A percentile compares a stretch with the other conserved stretches of the same genome.
These are phyloP conservation scores for Lagopus leucura DNA, from an alignment of 2,113 vertebrate genomes.

Conservation along the genomic window DNA sequence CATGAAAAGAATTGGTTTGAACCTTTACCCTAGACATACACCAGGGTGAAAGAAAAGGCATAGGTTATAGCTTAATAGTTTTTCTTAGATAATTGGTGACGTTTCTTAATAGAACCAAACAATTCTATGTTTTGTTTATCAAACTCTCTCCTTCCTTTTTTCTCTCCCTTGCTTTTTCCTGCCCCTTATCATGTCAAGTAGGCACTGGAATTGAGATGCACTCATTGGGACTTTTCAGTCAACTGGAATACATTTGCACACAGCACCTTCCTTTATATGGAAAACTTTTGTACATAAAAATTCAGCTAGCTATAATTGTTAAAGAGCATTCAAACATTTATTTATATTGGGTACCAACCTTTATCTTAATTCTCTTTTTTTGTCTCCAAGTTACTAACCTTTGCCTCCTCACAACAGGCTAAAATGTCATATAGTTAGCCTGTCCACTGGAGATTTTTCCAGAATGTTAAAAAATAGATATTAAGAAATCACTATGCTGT, in stretches of 20 bases:
- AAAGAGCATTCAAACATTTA: conserved; percentile 12
- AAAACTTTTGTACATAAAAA: not conserved
- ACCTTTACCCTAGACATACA: conserved; percentile 59
- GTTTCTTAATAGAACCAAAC: conserved; percentile 62
- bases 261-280: not conserved
- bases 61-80: conserved; percentile 61
- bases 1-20: conserved; percentile 68
- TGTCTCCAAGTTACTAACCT: not conserved
- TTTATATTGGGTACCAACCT: not conserved
- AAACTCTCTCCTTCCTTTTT: not conserved
- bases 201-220: not conserved
- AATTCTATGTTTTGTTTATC: conserved; percentile 35
- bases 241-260: not conserved
- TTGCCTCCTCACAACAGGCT: not conserved
- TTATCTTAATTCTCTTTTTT: not conserved
- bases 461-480: not conserved
- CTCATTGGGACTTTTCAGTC: not conserved
- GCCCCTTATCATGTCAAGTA: not conserved
- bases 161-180: not conserved
- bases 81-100: conserved; percentile 68
- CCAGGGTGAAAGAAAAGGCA: conserved; percentile 64
- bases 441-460: not conserved
- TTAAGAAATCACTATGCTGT: not conserved
- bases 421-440: not conserved
- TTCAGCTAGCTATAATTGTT: not conserved